Base-by-base conservation (phyloP, 1,140 invertebrate genomes). In the Streblospio benedicti region DNA sequence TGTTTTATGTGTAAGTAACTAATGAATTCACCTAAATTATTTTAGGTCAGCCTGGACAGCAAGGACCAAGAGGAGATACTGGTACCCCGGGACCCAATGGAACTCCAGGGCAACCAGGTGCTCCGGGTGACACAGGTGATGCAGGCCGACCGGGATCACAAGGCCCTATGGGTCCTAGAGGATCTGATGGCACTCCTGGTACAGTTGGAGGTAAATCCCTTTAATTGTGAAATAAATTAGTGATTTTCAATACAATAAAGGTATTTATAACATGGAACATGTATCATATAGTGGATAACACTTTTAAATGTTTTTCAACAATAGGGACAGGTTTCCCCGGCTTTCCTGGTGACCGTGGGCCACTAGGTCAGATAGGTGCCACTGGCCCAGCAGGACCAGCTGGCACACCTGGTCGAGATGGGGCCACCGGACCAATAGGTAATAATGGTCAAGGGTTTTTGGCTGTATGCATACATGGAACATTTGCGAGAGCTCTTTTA, bases 311-410 rank as follows among this genome's bases (percentile, higher is more conserved):
- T 66, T 9, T 63, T 16, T 33, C 74, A 73, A 38, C 58, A 62
- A 41, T 67, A 38, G 41, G 28, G 30, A 41, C 47, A 25, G 65
- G 89, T 2, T 75, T 81, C 31, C 67, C 82, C 31, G 88, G 88
- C 9, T 79, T 83, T 4, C 85, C 88, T 71, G 88, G 88, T 14
- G 88, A 88, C 79, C 79, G 86, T 60, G 88, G 87, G 4, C 87
- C 87, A 71, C 76, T 86, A 65, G 88, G n/a, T n/a, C n/a, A n/a
- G n/a, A n/a, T 52, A n/a, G 2, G 1, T 50, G 5, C 18, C 20
- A 25, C 25, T 25, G 18, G 66, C 16, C 25, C 51, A 31, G 63
- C 65, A 27, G 70, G 71, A 27, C 41, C 25, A 33, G 41, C 47
- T 30, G 65, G 89, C 2, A 75, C 81, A 32, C 67, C 82, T 32